These are phyloP conservation scores for Ptilonorhynchus violaceus DNA, from an alignment of 2,113 vertebrate genomes.

Conservation along the genomic window DNA sequence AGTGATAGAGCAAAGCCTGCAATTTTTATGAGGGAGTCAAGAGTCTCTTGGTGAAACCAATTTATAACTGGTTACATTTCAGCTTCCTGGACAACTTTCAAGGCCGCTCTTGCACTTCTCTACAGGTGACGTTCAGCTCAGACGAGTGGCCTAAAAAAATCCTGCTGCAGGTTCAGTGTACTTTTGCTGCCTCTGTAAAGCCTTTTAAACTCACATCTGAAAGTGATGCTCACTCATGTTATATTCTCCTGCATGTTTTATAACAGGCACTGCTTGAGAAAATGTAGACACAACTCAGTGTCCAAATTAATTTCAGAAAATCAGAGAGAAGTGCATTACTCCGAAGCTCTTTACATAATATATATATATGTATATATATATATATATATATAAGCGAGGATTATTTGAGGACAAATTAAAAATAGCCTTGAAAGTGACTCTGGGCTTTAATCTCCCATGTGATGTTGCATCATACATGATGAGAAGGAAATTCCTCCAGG, in stretches of 20 bases:
- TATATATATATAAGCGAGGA: background rate
- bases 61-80: background rate
- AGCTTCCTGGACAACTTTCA: background rate
- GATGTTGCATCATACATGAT: slow-evolving; percentile 2
- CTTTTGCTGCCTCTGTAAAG: background rate
- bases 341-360: background rate
- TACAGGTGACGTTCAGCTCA: background rate
- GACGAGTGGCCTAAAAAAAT: background rate
- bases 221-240: background rate
- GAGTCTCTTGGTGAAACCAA: background rate
- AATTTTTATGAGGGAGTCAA: background rate
- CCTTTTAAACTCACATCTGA: background rate
- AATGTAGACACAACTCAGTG: background rate
- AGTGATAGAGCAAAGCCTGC: background rate
- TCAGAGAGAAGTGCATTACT: background rate
- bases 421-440: slow-evolving; percentile 44
- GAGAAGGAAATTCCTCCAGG: slow-evolving; percentile 35
- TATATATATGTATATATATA: background rate
- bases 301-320: background rate
- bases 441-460: slow-evolving; percentile 44
- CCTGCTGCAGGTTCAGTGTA: background rate
- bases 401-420: slow-evolving; percentile 46
- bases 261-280: background rate
- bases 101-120: background rate
- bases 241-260: background rate